Percentiles rank a stretch among this genome's conserved stretches.
Evolutionary conservation across 2,113 vertebrate genomes (phyloP).

Genomic region (Lasiurus cinereus): DNA sequence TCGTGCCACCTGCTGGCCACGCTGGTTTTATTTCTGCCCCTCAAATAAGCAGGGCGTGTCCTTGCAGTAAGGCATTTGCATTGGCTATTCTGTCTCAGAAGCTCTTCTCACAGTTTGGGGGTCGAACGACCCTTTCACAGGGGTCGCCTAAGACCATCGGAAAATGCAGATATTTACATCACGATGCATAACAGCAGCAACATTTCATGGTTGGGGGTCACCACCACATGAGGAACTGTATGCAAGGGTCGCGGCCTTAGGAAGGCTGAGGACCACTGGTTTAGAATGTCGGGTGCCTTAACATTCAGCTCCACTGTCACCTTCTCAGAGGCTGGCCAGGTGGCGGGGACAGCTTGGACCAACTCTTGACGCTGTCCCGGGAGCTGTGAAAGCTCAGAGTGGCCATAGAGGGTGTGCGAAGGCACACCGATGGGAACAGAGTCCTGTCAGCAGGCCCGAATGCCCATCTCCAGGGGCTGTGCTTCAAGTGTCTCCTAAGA

Average conservation of each 20-base stretch:
- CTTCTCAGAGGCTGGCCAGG: not conserved
- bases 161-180: too few relatives aligned
- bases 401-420: not conserved
- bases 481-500: not conserved
- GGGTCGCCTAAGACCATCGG: too few relatives aligned
- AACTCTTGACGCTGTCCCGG: not conserved
- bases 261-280: too few relatives aligned
- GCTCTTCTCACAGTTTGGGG: not conserved
- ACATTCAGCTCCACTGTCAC: too few relatives aligned
- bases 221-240: too few relatives aligned
- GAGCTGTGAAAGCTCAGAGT: not conserved
- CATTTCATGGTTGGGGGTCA: too few relatives aligned
- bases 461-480: not conserved
- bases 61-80: not conserved
- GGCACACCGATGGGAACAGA: not conserved
- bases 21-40: not conserved
- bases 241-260: too few relatives aligned
- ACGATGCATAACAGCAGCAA: too few relatives aligned
- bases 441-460: not conserved
- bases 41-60: not conserved
- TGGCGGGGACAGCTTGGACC: conserved; percentile 24
- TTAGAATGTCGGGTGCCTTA: too few relatives aligned
- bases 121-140: too few relatives aligned
- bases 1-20: not conserved
- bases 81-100: not conserved